A percentile compares a stretch with the other conserved stretches of the same genome.
These are phyloP conservation scores for Corella eumyota DNA, from an alignment of 23 tunicate genomes.

Conservation along the genomic window DNA sequence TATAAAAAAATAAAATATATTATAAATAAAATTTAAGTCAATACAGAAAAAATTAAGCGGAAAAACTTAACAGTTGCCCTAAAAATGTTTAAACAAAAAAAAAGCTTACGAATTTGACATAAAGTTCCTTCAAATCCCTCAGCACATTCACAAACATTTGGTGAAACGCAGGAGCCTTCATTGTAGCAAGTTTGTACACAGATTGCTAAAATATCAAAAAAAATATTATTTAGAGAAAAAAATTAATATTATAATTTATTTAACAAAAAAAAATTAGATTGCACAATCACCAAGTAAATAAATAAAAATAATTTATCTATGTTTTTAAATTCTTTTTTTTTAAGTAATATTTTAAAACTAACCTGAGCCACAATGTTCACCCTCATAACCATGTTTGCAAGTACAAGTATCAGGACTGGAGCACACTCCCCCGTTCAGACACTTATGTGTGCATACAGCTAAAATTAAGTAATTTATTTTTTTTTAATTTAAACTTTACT, in stretches of 20 bases:
- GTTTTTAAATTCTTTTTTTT: background rate
- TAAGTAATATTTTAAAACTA: constrained; percentile 1
- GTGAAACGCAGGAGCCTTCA: constrained; percentile 57
- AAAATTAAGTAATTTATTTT: background rate
- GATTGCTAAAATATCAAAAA: constrained; percentile 20
- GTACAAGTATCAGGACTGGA: constrained; percentile 45
- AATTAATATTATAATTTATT: background rate
- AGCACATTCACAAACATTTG: constrained; percentile 51
- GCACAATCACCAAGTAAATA: background rate
- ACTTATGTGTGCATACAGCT: constrained; percentile 41
- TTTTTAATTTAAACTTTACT: too few species aligned
- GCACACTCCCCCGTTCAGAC: constrained; percentile 63
- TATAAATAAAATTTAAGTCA: background rate
- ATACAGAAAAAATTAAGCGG: background rate
- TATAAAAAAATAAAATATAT: background rate
- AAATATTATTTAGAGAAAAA: background rate
- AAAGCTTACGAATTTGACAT: constrained; percentile 77
- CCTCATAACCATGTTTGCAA: constrained; percentile 25
- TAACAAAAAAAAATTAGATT: background rate
- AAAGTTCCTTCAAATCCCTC: constrained; percentile 59
- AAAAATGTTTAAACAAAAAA: background rate
- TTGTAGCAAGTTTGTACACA: constrained; percentile 50
- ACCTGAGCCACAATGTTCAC: constrained; percentile 39
- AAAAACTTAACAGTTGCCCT: background rate
- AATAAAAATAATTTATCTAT: background rate